Percentiles rank a stretch among this genome's conserved stretches.
phyloP scores from a whole-genome alignment of 2,113 vertebrate genomes.

The Fregetta grallaria region DNA sequence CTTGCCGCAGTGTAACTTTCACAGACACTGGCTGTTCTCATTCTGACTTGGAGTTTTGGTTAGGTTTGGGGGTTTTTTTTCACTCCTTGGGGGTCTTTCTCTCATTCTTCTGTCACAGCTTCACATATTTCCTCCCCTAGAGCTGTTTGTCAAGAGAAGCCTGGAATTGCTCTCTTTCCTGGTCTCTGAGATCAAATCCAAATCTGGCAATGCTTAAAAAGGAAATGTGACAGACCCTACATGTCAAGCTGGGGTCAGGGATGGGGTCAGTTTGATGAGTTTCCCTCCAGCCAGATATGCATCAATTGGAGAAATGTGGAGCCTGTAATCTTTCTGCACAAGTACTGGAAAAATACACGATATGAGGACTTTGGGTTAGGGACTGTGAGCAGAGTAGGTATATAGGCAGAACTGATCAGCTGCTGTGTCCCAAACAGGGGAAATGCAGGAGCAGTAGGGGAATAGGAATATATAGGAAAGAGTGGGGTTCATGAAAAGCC shows the following conservation, averaged over 20 bases:
- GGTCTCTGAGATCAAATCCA: background rate
- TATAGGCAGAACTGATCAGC: background rate
- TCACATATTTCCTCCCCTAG: background rate
- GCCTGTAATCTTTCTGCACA: background rate
- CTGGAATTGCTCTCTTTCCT: background rate
- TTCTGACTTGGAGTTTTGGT: background rate
- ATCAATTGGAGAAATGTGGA: background rate
- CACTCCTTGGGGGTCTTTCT: background rate
- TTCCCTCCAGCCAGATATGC: slow-evolving; percentile 29
- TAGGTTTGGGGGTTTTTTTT: background rate
- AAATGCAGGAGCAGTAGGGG: background rate
- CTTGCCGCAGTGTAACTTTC: background rate
- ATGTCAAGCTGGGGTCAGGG: background rate
- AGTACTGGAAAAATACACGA: background rate
- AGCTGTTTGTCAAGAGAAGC: slow-evolving; percentile 37
- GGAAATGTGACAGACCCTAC: slow-evolving; percentile 43
- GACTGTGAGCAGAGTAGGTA: background rate
- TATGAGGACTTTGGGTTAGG: background rate
- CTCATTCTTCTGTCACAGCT: background rate
- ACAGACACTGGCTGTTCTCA: background rate
- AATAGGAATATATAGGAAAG: background rate
- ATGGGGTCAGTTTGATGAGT: slow-evolving; percentile 22
- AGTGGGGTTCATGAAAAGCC: background rate
- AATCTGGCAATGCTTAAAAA: slow-evolving; percentile 28
- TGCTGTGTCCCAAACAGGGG: background rate